A percentile compares a stretch with the other conserved stretches of the same genome.
phyloP scores from a whole-genome alignment of 2,888 invertebrate genomes.

The Entomobrya multifasciata region DNA sequence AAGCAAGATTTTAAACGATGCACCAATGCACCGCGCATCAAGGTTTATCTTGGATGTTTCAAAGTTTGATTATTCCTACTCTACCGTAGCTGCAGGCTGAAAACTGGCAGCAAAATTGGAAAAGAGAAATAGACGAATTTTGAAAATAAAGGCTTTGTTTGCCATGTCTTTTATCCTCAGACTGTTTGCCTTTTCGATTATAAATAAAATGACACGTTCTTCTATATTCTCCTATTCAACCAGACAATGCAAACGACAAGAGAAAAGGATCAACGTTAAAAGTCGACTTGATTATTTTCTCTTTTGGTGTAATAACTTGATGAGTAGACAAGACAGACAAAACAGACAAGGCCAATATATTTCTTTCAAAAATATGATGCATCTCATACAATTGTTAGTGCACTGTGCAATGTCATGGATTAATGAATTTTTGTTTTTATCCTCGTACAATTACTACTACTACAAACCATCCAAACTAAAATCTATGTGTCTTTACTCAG shows the following conservation, averaged over 20 bases:
- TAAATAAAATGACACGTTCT: slow-evolving; percentile 7
- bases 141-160: slow-evolving; percentile 26
- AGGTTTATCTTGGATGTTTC: background rate
- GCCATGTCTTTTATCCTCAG: background rate
- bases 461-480: background rate
- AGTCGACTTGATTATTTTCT: slow-evolving; percentile 52
- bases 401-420: slow-evolving; percentile 40
- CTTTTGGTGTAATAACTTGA: slow-evolving; percentile 35
- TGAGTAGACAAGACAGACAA: slow-evolving; percentile 33
- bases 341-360: slow-evolving; percentile 25
- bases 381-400: background rate
- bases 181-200: background rate
- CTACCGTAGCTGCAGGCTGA: background rate
- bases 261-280: background rate
- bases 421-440: slow-evolving; percentile 55
- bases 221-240: background rate
- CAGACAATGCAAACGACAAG: background rate
- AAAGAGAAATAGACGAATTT: slow-evolving; percentile 20
- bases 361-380: background rate
- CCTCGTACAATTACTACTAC: slow-evolving; percentile 1
- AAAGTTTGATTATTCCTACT: slow-evolving; percentile 6
- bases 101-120: background rate
- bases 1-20: background rate
- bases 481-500: background rate
- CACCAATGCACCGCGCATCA: background rate